Conservation (phyloP, 2,113 vertebrate genomes). For the Balaeniceps rex region DNA sequence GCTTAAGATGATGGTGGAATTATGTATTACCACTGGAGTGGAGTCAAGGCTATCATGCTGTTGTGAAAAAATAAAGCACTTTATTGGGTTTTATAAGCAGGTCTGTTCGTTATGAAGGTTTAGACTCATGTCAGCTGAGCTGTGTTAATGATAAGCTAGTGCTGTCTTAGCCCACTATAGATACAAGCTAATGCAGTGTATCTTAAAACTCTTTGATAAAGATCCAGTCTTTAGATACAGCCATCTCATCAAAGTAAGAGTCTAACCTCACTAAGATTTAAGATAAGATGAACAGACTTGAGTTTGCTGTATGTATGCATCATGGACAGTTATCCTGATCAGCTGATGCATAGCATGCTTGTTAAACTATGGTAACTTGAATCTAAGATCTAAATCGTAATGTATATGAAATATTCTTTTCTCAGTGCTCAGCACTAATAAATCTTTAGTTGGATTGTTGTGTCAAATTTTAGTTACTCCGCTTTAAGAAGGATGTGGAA, state of each 20-base stretch:
- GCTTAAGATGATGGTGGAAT: not conserved
- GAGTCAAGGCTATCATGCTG: not conserved
- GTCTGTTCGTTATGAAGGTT: slow-evolving; percentile 12
- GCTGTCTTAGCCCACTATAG: not conserved
- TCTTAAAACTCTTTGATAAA: slow-evolving; percentile 19
- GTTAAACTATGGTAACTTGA: not conserved
- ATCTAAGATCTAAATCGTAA: not conserved
- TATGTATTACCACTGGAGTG: not conserved
- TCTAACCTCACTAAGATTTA: not conserved
- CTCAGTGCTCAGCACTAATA: not conserved
- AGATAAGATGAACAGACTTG: not conserved
- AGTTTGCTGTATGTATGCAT: not conserved
- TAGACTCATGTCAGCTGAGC: not conserved
- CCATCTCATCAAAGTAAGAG: slow-evolving; percentile 6
- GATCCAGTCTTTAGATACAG: not conserved
- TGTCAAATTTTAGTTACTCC: not conserved
- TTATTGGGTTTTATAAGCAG: not conserved
- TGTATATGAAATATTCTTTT: not conserved
- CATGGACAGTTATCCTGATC: not conserved
- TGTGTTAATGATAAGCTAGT: not conserved
- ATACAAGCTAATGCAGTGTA: not conserved
- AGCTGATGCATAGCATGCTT: not conserved
- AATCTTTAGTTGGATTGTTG: not conserved
- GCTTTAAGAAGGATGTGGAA: not conserved
- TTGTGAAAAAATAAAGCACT: not conserved